These are phyloP conservation scores for Hippoglossus hippoglossus DNA, from an alignment of 2,797 vertebrate species.

Conservation along the genomic window DNA sequence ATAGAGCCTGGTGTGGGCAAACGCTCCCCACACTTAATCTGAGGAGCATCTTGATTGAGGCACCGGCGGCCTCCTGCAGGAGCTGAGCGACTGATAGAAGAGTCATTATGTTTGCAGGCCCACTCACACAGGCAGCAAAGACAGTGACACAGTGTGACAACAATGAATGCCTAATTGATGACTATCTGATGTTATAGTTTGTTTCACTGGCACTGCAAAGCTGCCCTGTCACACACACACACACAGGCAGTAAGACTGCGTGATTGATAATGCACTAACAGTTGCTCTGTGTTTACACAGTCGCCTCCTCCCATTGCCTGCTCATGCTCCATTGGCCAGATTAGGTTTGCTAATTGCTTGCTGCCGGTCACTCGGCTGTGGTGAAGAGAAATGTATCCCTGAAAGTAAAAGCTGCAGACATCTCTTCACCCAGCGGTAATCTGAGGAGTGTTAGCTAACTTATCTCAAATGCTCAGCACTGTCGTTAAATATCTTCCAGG, in stretches of 20 bases:
- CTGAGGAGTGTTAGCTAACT: conserved; percentile 15
- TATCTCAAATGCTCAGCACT: conserved; percentile 22
- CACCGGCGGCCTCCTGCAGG: conserved; percentile 7
- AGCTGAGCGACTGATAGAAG: neutral
- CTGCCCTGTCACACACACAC: conserved; percentile 20
- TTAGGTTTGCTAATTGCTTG: conserved; percentile 51
- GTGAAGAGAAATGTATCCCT: conserved; percentile 12
- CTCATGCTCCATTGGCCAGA: conserved; percentile 44
- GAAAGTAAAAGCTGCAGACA: conserved; percentile 14
- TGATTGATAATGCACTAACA: conserved; percentile 55
- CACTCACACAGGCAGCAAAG: conserved; percentile 25
- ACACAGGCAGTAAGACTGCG: conserved; percentile 2
- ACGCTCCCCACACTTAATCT: conserved; percentile 8
- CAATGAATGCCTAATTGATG: conserved; percentile 48
- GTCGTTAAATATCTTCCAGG: conserved; percentile 7
- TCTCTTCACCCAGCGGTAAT: conserved; percentile 14
- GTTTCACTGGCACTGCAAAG: conserved; percentile 25
- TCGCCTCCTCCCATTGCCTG: conserved; percentile 22
- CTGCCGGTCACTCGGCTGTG: conserved; percentile 47
- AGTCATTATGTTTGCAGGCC: conserved; percentile 27
- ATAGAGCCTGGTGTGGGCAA: conserved; percentile 12
- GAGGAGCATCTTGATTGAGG: conserved; percentile 30
- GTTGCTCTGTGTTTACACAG: conserved; percentile 46
- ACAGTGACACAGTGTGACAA: conserved; percentile 37
- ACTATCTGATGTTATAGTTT: conserved; percentile 46